Conservation (phyloP, 2,888 invertebrate genomes). For the Protula sp. region DNA sequence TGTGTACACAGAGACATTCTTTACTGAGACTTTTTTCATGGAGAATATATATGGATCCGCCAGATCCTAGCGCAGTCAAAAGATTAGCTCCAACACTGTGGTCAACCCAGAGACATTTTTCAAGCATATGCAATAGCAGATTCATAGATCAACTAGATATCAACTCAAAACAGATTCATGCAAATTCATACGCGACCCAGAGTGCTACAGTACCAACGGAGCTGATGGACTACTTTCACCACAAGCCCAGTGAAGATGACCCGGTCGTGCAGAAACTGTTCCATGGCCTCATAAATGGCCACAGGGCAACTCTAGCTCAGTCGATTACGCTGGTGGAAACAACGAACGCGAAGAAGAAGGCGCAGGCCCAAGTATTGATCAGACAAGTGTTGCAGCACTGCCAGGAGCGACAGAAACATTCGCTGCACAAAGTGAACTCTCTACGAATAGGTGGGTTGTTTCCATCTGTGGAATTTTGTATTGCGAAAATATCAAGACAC, state of each 20-base stretch:
- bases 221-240: background rate
- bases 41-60: no score
- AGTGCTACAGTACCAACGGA: no score
- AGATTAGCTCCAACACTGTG: no score
- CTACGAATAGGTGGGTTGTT: constrained; percentile 50
- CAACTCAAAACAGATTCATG: no score
- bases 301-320: constrained; percentile 53
- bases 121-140: no score
- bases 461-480: background rate
- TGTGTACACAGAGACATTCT: no score
- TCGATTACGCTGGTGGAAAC: constrained; percentile 58
- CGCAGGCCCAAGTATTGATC: constrained; percentile 52
- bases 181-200: no score
- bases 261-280: constrained; percentile 28
- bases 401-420: constrained; percentile 23
- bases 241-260: constrained; percentile 13
- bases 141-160: no score
- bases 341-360: constrained; percentile 50
- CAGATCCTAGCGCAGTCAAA: no score
- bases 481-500: no score
- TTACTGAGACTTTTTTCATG: no score
- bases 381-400: constrained; percentile 39
- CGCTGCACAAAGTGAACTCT: constrained; percentile 18
- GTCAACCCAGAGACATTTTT: no score
- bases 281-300: constrained; percentile 34